These are phyloP conservation scores for Chionomys nivalis DNA, from an alignment of 2,113 vertebrate species.

Conservation along the genomic window DNA sequence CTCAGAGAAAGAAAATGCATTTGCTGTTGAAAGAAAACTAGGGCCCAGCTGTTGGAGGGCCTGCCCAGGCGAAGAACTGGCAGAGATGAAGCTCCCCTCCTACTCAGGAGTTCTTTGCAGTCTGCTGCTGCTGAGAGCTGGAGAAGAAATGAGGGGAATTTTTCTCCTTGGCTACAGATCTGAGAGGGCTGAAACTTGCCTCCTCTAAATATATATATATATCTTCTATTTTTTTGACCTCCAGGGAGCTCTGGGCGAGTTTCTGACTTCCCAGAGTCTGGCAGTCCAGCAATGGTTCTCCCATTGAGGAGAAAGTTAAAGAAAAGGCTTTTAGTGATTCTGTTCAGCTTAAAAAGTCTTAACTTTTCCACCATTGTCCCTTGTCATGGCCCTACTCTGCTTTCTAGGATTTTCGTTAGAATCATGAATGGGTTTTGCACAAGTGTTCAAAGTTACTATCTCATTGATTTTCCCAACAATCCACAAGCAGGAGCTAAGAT, in stretches of 20 bases:
- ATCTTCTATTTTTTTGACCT: background rate
- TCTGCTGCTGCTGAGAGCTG: background rate
- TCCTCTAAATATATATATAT: background rate
- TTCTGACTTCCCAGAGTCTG: background rate
- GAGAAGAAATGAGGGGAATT: background rate
- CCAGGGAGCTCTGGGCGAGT: background rate
- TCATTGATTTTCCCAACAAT: background rate
- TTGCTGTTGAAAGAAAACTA: background rate
- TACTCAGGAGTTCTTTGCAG: background rate
- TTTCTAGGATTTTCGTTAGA: conserved; percentile 12
- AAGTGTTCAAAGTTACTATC: conserved; percentile 43
- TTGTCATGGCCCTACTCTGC: accelerated
- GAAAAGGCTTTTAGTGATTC: background rate
- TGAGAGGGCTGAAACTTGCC: conserved; percentile 37
- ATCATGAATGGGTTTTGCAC: background rate
- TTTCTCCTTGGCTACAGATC: conserved; percentile 4
- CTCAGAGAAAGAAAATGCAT: background rate
- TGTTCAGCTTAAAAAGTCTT: conserved; percentile 31
- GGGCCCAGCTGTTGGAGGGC: background rate
- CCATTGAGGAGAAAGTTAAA: background rate
- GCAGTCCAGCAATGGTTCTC: background rate
- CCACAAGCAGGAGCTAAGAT: background rate
- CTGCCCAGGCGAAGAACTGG: background rate
- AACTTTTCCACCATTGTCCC: background rate
- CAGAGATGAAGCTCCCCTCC: background rate